These are phyloP conservation scores for Caenorhabditis virilis DNA, from an alignment of 2,888 invertebrate species.

Conservation along the genomic window DNA sequence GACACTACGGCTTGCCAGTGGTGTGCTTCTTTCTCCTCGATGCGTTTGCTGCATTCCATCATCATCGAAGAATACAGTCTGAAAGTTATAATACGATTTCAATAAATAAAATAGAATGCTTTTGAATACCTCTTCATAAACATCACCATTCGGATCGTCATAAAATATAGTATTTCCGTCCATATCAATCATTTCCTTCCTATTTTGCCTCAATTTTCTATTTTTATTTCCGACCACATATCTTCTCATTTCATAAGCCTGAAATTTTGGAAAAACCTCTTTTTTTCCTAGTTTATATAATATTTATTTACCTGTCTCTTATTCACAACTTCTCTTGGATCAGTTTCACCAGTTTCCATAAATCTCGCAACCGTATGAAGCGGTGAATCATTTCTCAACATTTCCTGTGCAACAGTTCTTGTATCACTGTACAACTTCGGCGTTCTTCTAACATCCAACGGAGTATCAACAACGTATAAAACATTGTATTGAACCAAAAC, in stretches of 20 bases:
- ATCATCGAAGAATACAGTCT: conserved; percentile 17
- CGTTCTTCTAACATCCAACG: conserved; percentile 28
- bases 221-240: conserved; percentile 20
- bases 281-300: not conserved
- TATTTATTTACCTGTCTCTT: conserved; percentile 22
- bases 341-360: conserved; percentile 33
- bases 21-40: too few species aligned
- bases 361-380: conserved; percentile 27
- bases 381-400: conserved; percentile 29
- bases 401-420: conserved; percentile 19
- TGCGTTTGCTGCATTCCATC: conserved; percentile 9
- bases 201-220: conserved; percentile 1
- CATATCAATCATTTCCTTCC: conserved; percentile 9
- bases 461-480: conserved; percentile 13
- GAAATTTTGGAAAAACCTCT: not conserved
- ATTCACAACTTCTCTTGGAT: conserved; percentile 34
- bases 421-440: conserved; percentile 36
- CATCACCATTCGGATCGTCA: conserved; percentile 18
- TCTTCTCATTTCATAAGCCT: conserved; percentile 37
- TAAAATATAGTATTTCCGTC: conserved; percentile 8
- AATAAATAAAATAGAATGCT: not conserved
- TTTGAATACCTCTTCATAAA: conserved; percentile 23
- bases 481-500: conserved; percentile 35
- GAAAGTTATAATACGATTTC: not conserved
- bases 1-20: too few species aligned